These are phyloP conservation scores for Menidia menidia DNA, from an alignment of 2,797 vertebrate genomes.

Conservation along the genomic window DNA sequence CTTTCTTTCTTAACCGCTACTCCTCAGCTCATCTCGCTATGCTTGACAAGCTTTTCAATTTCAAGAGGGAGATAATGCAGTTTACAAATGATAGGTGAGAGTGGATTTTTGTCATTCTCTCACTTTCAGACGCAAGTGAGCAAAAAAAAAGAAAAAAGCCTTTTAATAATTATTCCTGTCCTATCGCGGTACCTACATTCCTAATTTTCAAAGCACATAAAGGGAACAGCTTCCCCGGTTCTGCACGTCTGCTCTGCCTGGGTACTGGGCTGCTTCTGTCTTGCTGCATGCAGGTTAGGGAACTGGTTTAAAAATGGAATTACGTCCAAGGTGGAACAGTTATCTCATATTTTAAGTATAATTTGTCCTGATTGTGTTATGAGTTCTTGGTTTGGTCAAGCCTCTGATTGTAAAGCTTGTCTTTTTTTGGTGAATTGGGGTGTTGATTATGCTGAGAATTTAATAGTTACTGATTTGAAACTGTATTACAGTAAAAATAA, in stretches of 20 bases:
- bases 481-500: not conserved
- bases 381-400: not conserved
- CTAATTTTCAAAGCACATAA: not conserved
- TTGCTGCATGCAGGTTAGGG: not conserved
- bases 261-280: not conserved
- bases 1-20: slow-evolving; percentile 3
- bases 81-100: not conserved
- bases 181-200: not conserved
- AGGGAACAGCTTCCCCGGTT: not conserved
- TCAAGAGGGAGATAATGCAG: not conserved
- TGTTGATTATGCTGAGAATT: too few relatives aligned
- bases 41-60: slow-evolving; percentile 4
- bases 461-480: too few relatives aligned
- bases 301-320: not conserved
- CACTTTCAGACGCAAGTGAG: not conserved
- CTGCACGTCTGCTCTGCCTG: not conserved
- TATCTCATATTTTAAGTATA: not conserved
- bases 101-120: not conserved
- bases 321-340: not conserved
- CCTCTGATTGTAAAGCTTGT: too few relatives aligned
- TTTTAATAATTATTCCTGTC: too few relatives aligned
- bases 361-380: not conserved
- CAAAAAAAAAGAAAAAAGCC: not conserved
- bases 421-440: too few relatives aligned
- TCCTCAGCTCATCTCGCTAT: not conserved